Evolutionary conservation across 2,888 invertebrate species (phyloP).

Genomic region (Pachliopta kotzebuea): DNA sequence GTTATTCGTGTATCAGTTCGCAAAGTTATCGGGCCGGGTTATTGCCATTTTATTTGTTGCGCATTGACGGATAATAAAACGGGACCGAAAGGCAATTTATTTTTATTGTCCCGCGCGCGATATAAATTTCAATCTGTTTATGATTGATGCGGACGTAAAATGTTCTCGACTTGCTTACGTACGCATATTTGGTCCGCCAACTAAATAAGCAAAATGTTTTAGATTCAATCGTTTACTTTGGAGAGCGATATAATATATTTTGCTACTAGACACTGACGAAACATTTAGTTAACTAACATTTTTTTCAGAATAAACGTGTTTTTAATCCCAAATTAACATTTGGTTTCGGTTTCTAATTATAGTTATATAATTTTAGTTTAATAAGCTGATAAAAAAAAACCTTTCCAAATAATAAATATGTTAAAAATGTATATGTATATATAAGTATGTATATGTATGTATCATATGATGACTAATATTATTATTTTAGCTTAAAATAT

Average conservation of each 20-base stretch:
- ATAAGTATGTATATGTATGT: no score
- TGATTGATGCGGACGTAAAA: slow-evolving; percentile 56
- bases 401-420: no score
- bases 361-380: no score
- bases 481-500: no score
- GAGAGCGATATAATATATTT: background rate
- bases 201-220: background rate
- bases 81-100: slow-evolving; percentile 57
- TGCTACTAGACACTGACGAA: background rate
- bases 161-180: slow-evolving; percentile 38
- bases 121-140: slow-evolving; percentile 74
- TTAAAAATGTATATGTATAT: no score
- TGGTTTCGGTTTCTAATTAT: no score
- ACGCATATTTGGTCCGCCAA: slow-evolving; percentile 6
- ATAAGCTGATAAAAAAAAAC: no score
- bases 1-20: slow-evolving; percentile 42
- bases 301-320: no score
- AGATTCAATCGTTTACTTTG: background rate
- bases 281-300: background rate
- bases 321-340: no score
- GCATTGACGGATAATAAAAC: slow-evolving; percentile 65
- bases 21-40: slow-evolving; percentile 43
- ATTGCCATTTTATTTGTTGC: slow-evolving; percentile 60
- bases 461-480: no score
- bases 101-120: slow-evolving; percentile 61